Conservation (phyloP, 1,140 invertebrate species). For the Notospermus geniculatus region DNA sequence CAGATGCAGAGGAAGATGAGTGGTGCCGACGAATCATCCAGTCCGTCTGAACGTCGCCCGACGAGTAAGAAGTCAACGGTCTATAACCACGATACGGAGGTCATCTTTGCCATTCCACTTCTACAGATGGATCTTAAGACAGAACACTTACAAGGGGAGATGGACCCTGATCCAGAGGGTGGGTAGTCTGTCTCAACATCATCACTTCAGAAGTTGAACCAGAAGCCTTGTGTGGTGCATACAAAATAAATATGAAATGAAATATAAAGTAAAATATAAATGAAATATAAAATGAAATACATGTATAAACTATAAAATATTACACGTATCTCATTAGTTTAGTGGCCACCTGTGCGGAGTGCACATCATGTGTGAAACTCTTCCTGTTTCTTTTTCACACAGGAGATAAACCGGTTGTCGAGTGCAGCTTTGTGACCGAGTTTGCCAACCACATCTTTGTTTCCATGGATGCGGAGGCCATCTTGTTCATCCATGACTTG, state of each 20-base stretch:
- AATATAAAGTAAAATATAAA: no score
- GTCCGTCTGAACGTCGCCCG: slow-evolving; percentile 42
- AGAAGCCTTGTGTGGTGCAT: no score
- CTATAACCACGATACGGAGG: slow-evolving; percentile 86
- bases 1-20: slow-evolving; percentile 66
- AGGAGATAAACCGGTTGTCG: slow-evolving; percentile 84
- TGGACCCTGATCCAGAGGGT: slow-evolving; percentile 45
- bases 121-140: slow-evolving; percentile 91
- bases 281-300: no score
- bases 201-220: no score
- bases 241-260: no score
- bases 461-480: slow-evolving; percentile 95
- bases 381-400: slow-evolving; percentile 34
- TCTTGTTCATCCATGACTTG: slow-evolving; percentile 95
- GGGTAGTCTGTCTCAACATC: slow-evolving; percentile 1
- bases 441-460: slow-evolving; percentile 98
- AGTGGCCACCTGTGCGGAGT: no score
- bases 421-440: slow-evolving; percentile 96
- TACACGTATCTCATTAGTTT: no score
- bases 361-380: no score
- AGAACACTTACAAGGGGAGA: slow-evolving; percentile 68
- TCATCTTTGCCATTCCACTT: slow-evolving; percentile 91
- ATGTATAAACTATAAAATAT: no score
- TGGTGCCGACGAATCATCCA: slow-evolving; percentile 51
- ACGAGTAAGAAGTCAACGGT: slow-evolving; percentile 60